These are phyloP conservation scores for Doryteuthis pealeii DNA, from an alignment of 1,140 invertebrate genomes.

Conservation along the genomic window DNA sequence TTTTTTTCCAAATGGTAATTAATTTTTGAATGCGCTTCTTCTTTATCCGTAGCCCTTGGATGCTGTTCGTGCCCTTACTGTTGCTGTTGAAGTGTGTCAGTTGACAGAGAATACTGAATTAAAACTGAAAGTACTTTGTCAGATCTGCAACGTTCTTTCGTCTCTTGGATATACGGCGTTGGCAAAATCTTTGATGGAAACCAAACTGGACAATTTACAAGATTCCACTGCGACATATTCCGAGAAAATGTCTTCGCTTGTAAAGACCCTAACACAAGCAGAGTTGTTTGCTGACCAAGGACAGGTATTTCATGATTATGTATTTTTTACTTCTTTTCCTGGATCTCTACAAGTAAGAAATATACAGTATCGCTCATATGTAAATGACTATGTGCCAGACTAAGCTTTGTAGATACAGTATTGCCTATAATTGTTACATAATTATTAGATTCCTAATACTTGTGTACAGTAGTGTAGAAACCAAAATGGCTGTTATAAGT, in stretches of 20 bases:
- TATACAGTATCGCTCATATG: no score
- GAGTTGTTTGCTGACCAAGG: conserved; percentile 1
- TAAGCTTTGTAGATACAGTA: no score
- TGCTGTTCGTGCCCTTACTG: neutral
- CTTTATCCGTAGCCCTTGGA: neutral
- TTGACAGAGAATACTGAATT: neutral
- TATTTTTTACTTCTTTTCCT: no score
- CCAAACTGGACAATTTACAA: neutral
- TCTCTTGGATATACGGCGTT: neutral
- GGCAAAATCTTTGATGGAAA: neutral
- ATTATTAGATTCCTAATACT: no score
- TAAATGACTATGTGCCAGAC: no score
- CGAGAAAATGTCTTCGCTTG: neutral
- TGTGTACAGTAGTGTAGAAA: no score
- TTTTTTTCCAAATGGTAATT: no score
- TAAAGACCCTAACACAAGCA: neutral
- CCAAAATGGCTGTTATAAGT: no score
- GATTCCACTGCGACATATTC: neutral
- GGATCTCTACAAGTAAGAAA: no score
- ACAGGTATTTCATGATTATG: no score
- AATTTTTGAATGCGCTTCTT: neutral
- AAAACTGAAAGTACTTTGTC: neutral
- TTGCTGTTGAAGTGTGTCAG: neutral
- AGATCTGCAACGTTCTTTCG: neutral
- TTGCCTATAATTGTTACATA: no score